Conservation (phyloP, 1,140 invertebrate genomes). For the Mylabris phalerata region DNA sequence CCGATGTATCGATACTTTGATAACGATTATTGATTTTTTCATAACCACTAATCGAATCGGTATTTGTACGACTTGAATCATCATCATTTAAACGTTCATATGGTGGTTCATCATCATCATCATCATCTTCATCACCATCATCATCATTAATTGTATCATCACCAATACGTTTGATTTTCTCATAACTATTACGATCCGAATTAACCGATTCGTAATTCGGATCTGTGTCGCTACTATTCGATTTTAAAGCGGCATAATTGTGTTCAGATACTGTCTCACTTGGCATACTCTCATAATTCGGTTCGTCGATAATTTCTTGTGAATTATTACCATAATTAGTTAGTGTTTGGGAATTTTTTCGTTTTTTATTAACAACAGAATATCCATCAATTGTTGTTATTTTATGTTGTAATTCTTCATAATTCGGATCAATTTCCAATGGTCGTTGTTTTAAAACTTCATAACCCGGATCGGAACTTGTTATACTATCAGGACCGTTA, state of each 20-base stretch:
- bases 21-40: constrained; percentile 42
- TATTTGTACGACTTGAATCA: constrained; percentile 37
- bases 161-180: too few relatives aligned
- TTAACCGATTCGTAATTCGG: constrained; percentile 48
- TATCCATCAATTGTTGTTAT: constrained; percentile 40
- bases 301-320: constrained; percentile 39
- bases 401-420: constrained; percentile 57
- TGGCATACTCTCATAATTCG: constrained; percentile 65
- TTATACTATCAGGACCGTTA: constrained; percentile 50
- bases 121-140: constrained; percentile 42
- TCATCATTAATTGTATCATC: too few relatives aligned
- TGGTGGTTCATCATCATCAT: constrained; percentile 52
- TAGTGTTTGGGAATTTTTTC: constrained; percentile 22
- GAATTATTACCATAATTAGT: constrained; percentile 13
- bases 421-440: constrained; percentile 62
- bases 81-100: constrained; percentile 46
- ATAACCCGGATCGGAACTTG: constrained; percentile 56
- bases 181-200: constrained; percentile 42
- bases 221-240: constrained; percentile 58
- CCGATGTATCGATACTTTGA: constrained; percentile 24
- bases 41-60: constrained; percentile 43
- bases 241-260: constrained; percentile 50
- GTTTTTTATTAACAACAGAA: constrained; percentile 48
- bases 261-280: constrained; percentile 46
- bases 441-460: constrained; percentile 45